Percentiles rank a stretch among this genome's conserved stretches.
Evolutionary conservation across 2,113 vertebrate species (phyloP).

Genomic region (Panurus biarmicus): DNA sequence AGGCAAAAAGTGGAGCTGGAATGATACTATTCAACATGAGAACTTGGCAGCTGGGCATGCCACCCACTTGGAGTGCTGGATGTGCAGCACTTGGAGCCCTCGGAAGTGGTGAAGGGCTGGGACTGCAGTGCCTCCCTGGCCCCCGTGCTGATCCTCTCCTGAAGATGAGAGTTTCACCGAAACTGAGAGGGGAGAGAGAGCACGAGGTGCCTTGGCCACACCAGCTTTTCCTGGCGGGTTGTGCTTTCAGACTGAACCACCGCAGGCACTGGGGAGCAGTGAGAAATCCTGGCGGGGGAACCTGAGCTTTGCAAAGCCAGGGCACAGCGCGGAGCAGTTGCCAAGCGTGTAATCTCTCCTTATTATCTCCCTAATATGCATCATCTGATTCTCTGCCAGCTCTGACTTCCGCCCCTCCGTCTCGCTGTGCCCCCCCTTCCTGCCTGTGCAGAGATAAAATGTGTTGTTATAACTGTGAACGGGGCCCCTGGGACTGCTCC

Average conservation of each 20-base stretch:
- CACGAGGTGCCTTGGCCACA: fast-evolving
- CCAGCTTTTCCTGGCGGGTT: neutral
- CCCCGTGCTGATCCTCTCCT: neutral
- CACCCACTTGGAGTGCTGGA: slow-evolving; percentile 11
- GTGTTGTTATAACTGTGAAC: slow-evolving; percentile 22
- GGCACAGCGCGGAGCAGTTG: neutral
- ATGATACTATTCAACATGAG: neutral
- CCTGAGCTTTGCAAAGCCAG: neutral
- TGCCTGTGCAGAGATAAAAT: slow-evolving; percentile 12
- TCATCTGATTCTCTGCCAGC: slow-evolving; percentile 15
- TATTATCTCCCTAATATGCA: slow-evolving; percentile 27
- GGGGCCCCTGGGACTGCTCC: slow-evolving; percentile 28
- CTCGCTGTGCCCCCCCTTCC: neutral
- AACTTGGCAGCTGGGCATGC: slow-evolving; percentile 16
- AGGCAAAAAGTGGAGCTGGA: neutral
- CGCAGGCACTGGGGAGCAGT: neutral
- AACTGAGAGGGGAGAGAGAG: neutral
- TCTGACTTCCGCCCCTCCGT: neutral
- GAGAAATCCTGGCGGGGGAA: neutral
- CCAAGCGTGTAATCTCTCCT: slow-evolving; percentile 31
- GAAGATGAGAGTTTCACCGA: neutral
- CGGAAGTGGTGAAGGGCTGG: neutral
- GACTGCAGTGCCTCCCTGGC: fast-evolving
- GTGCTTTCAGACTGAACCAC: neutral
- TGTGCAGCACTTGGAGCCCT: neutral